Evolutionary conservation across 2,888 invertebrate species (phyloP), one percentile per base, ranked within the genome.

Genomic region (Rugalucina vietnamica): DNA sequence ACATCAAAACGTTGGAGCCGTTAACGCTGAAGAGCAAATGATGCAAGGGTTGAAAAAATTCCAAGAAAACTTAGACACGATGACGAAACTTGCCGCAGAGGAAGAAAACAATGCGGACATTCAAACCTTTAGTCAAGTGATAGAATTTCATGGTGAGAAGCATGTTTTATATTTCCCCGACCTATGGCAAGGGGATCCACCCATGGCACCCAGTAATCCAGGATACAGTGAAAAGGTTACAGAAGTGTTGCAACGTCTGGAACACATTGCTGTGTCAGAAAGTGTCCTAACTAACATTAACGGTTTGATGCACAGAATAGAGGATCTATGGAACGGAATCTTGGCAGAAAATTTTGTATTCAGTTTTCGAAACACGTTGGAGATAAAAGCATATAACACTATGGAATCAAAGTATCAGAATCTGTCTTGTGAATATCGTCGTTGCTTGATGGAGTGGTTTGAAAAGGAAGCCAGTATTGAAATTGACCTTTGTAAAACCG

Each of bases 291-390:
- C 0, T 43, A 27, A 43, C 34, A 14, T 77, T 2, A 14, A 24
- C 8, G 50, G 34, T 12, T 37, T 80, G 14, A 27, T 74, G n/a
- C 18, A 8, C 1, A 70, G 70, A 10, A 24, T 82, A 60, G 60
- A 76, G 14, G 70, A 43, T 37, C 34, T 86, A 1, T 86, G 83
- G 83, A 70, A 57, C 0, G 83, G 83, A 14, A 78, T 86, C n/a
- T 39, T 81, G 5, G 72, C 29, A n/a, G 83, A 86, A 36, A 57
- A 83, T 32, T 86, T 86, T 73, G 81, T 86, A 1, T 79, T 81
- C 49, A 70, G 81, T n/a, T 86, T 81, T 32, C 57, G 76, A 37
- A 86, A 86, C 71, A 65, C 70, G 57, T 1, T 81, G 0, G 86
- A 86, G 70, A 69, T 76, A 21, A 79, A 72, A 29, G 86, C 76